Evolutionary conservation across 2,113 vertebrate species (phyloP).

Genomic region (Australoheros scitulus): DNA sequence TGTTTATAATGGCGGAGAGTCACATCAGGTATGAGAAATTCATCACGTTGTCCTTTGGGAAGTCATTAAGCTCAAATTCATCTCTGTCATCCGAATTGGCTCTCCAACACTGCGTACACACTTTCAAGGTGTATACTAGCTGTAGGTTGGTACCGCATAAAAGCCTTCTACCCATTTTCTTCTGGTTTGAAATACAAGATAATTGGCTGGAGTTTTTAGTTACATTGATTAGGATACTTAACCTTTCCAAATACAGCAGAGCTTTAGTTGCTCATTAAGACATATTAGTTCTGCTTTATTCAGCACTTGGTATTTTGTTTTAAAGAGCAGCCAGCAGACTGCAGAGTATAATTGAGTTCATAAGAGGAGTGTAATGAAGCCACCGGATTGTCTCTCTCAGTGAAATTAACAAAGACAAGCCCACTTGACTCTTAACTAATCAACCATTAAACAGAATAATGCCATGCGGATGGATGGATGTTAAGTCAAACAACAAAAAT

Average conservation of each 20-base stretch:
- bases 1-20: constrained; percentile 32
- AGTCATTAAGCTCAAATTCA: constrained; percentile 44
- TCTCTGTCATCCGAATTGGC: constrained; percentile 21
- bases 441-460: constrained; percentile 1
- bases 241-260: constrained; percentile 54
- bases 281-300: constrained; percentile 41
- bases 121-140: not conserved
- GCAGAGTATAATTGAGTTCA: constrained; percentile 45
- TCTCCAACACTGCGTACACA: not conserved
- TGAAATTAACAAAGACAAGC: not conserved
- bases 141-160: not conserved
- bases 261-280: constrained; percentile 32
- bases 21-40: constrained; percentile 54
- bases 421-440: constrained; percentile 11
- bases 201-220: constrained; percentile 39
- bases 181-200: not conserved
- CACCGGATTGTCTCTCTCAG: not conserved
- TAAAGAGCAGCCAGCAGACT: constrained; percentile 37
- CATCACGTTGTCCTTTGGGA: constrained; percentile 28
- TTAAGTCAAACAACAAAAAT: constrained; percentile 7
- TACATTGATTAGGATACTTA: constrained; percentile 62
- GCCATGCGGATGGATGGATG: not conserved
- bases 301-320: constrained; percentile 44
- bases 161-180: constrained; percentile 1
- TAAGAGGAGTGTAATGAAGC: constrained; percentile 41